These are phyloP conservation scores for Drosophila seguyi DNA, from an alignment of 1,140 invertebrate species.

Conservation along the genomic window DNA sequence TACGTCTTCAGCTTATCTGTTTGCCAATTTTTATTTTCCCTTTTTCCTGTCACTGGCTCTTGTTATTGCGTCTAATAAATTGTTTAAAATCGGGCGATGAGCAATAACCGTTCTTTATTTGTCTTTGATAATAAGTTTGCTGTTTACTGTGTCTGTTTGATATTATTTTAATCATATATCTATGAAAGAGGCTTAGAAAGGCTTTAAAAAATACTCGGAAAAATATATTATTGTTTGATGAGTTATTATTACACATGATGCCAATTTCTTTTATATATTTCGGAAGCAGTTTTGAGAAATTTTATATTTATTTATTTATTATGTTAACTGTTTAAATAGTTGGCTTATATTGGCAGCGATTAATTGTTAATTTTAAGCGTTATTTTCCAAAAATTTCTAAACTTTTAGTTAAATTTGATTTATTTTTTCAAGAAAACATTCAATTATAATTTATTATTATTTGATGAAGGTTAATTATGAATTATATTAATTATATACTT, in stretches of 20 bases:
- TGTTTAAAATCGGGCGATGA: conserved; percentile 25
- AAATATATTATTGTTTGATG: background rate
- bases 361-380: too few species aligned
- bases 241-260: background rate
- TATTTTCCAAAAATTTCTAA: background rate
- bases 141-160: background rate
- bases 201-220: background rate
- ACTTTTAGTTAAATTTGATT: too few species aligned
- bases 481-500: background rate
- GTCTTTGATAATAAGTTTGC: background rate
- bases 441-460: background rate
- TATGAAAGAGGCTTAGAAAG: background rate
- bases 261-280: background rate
- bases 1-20: conserved; percentile 31
- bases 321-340: background rate
- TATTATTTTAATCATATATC: conserved; percentile 1
- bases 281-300: background rate
- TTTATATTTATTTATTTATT: background rate
- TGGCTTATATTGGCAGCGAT: too few species aligned
- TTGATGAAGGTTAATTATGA: background rate
- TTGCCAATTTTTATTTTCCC: conserved; percentile 35
- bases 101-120: conserved; percentile 3
- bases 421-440: too few species aligned
- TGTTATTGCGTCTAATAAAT: conserved; percentile 25
- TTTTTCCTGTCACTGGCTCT: background rate